Conservation (phyloP, 2,888 invertebrate species). For the Oscheius myriophilus region DNA sequence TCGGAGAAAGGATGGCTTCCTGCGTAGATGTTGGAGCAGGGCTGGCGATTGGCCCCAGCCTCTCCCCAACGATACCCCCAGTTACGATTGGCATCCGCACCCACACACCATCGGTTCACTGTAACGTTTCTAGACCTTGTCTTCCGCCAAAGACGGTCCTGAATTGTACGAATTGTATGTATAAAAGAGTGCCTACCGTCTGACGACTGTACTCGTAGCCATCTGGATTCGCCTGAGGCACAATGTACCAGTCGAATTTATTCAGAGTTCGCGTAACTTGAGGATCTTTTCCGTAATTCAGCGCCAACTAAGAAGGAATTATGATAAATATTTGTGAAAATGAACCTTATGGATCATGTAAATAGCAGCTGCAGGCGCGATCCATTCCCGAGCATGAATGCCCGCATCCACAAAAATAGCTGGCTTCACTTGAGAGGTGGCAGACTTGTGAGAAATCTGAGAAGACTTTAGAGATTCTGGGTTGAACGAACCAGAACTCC, state of each 20-base stretch:
- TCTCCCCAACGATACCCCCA: slow-evolving; percentile 67
- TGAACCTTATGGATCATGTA: slow-evolving; percentile 59
- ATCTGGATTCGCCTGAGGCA: slow-evolving; percentile 68
- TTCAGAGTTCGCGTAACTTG: slow-evolving; percentile 50
- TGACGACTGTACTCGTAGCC: slow-evolving; percentile 66
- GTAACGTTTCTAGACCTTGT: slow-evolving; percentile 65
- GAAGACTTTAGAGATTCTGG: not conserved
- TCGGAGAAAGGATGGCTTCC: slow-evolving; percentile 59
- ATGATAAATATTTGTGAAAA: not conserved
- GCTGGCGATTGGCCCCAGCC: slow-evolving; percentile 63
- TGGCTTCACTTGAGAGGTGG: slow-evolving; percentile 47
- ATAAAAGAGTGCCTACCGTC: slow-evolving; percentile 31
- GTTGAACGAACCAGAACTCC: slow-evolving; percentile 55
- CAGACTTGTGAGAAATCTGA: slow-evolving; percentile 19
- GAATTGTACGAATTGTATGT: not conserved
- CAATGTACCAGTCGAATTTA: slow-evolving; percentile 67
- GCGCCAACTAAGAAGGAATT: slow-evolving; percentile 42
- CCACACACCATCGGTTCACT: slow-evolving; percentile 64
- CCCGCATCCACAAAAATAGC: slow-evolving; percentile 68
- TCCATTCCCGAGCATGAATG: slow-evolving; percentile 68
- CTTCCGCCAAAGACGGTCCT: slow-evolving; percentile 70
- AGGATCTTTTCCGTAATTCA: slow-evolving; percentile 49
- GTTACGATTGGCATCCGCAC: slow-evolving; percentile 69
- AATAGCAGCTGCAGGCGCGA: slow-evolving; percentile 65
- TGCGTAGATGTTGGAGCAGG: slow-evolving; percentile 68